Conservation (phyloP, 53 echinoderm and acorn worm genomes). For the Holothuria scabra region DNA sequence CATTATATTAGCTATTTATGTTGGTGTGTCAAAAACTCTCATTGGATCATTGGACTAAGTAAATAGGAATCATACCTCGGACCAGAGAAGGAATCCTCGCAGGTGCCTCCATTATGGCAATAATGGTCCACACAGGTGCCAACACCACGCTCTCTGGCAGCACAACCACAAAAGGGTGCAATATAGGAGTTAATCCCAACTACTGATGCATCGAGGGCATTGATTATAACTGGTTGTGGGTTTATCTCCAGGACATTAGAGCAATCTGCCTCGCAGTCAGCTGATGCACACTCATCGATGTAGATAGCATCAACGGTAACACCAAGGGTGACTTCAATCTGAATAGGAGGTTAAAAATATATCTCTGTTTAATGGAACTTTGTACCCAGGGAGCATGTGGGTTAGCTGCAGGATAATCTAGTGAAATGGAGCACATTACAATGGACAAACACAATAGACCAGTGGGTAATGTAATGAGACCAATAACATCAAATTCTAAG, state of each 20-base stretch:
- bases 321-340: conserved; percentile 53
- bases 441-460: too few species aligned
- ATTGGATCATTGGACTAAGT: too few species aligned
- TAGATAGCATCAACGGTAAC: conserved; percentile 78
- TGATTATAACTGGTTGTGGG: conserved; percentile 75
- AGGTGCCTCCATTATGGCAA: conserved; percentile 93
- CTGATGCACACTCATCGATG: conserved; percentile 83
- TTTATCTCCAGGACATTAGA: conserved; percentile 82
- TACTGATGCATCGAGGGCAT: conserved; percentile 73
- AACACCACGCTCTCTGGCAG: conserved; percentile 51
- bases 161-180: conserved; percentile 75
- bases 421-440: too few species aligned
- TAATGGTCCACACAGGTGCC: conserved; percentile 67
- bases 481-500: too few species aligned
- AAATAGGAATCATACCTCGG: conserved; percentile 61
- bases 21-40: too few species aligned
- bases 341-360: background rate
- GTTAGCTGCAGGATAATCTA: too few species aligned
- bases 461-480: too few species aligned
- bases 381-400: too few species aligned
- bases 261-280: conserved; percentile 89
- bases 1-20: too few species aligned
- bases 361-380: too few species aligned
- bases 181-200: conserved; percentile 78
- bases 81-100: conserved; percentile 71